Percentiles rank a stretch among this genome's conserved stretches.
phyloP scores from a whole-genome alignment of 2,113 vertebrate genomes.

The Dunckerocampus dactyliophorus region DNA sequence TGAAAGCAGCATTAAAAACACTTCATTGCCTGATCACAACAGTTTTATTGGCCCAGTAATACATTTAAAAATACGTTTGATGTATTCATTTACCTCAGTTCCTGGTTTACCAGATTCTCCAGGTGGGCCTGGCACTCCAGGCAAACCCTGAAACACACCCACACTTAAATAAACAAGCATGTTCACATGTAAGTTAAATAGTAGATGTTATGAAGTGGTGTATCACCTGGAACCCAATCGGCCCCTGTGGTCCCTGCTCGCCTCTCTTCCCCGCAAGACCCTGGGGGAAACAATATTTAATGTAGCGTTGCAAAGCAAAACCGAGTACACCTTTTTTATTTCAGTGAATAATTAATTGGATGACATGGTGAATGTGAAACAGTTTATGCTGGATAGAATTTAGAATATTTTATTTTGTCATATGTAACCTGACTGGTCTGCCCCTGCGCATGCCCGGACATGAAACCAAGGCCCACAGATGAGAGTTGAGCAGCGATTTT shows the following conservation, averaged over 20 bases:
- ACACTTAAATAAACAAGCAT: not conserved
- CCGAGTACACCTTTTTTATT: not conserved
- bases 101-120: conserved; percentile 95
- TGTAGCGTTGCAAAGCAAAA: not conserved
- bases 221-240: conserved; percentile 86
- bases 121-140: conserved; percentile 87
- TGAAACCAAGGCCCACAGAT: too few species aligned
- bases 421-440: too few species aligned
- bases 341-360: too few species aligned
- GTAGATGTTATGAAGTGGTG: not conserved
- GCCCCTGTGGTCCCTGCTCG: conserved; percentile 91
- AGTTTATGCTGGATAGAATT: too few species aligned
- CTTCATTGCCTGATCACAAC: conserved; percentile 80
- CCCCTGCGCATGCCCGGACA: too few species aligned
- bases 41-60: not conserved
- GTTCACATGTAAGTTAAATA: not conserved
- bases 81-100: conserved; percentile 74
- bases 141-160: conserved; percentile 80
- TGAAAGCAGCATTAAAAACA: conserved; percentile 57
- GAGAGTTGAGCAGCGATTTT: too few species aligned
- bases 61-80: not conserved
- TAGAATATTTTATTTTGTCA: too few species aligned
- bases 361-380: too few species aligned
- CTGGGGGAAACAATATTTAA: conserved; percentile 54
- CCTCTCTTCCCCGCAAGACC: conserved; percentile 91